A percentile compares a stretch with the other conserved stretches of the same genome.
Conservation (phyloP, 2,888 invertebrate species). For the Petrolisthes cinctipes region DNA sequence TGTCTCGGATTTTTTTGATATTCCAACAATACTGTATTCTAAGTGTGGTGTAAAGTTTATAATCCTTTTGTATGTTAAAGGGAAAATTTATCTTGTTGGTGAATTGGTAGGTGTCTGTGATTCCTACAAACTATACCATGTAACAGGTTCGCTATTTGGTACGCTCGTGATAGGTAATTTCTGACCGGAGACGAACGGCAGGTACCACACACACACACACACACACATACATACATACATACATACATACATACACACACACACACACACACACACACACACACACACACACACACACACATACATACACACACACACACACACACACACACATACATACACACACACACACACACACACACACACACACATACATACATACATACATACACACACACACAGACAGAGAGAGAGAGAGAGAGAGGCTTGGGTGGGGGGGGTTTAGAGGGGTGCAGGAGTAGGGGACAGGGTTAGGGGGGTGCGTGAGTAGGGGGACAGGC, state of each 20-base stretch:
- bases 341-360: slow-evolving; percentile 9
- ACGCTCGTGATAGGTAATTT: no score
- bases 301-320: slow-evolving; percentile 20
- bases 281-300: slow-evolving; percentile 17
- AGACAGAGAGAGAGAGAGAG: slow-evolving; percentile 1
- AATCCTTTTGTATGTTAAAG: no score
- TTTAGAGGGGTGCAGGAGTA: no score
- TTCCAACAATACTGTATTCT: not conserved
- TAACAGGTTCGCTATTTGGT: no score
- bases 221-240: not conserved
- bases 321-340: slow-evolving; percentile 23
- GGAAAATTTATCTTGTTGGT: not conserved
- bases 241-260: not conserved
- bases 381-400: slow-evolving; percentile 15
- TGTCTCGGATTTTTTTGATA: not conserved
- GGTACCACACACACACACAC: no score
- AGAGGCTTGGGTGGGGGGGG: no score
- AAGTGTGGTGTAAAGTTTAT: no score
- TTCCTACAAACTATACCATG: no score
- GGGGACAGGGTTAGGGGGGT: no score
- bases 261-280: slow-evolving; percentile 14
- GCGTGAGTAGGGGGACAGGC: no score
- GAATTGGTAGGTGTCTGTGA: not conserved
- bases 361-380: slow-evolving; percentile 18
- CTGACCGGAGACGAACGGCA: no score